Percentiles rank a stretch among this genome's conserved stretches.
phyloP scores from a whole-genome alignment of 2,797 vertebrate genomes.

The Argyrosomus regius region DNA sequence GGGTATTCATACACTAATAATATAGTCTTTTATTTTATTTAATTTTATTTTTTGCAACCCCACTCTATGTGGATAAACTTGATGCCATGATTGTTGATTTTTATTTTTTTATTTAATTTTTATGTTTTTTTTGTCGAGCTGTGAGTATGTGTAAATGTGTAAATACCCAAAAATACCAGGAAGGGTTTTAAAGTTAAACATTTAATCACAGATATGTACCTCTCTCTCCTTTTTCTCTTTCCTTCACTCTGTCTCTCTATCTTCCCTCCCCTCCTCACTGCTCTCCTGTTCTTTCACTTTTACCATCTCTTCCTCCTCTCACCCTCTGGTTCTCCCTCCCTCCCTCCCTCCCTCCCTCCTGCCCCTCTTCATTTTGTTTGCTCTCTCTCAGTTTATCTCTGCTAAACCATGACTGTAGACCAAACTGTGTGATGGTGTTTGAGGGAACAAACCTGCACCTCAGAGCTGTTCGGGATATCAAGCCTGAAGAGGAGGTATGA shows the following conservation, averaged over 20 bases:
- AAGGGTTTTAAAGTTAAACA: slow-evolving; percentile 3
- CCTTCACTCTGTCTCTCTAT: not conserved
- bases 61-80: no score
- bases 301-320: not conserved
- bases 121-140: no score
- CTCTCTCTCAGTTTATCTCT: slow-evolving; percentile 90
- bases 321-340: slow-evolving; percentile 16
- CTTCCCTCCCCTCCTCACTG: not conserved
- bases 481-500: slow-evolving; percentile 91
- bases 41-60: no score
- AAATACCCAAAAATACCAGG: not conserved
- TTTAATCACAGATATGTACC: slow-evolving; percentile 14
- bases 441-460: slow-evolving; percentile 90
- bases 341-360: slow-evolving; percentile 16
- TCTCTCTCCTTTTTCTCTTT: not conserved
- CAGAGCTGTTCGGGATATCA: slow-evolving; percentile 88
- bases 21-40: no score
- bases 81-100: no score
- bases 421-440: slow-evolving; percentile 95
- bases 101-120: no score
- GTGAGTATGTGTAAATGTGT: no score
- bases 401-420: slow-evolving; percentile 96
- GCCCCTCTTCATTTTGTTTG: slow-evolving; percentile 26
- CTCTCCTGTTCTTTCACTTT: not conserved
- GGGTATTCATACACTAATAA: no score